A percentile compares a stretch with the other conserved stretches of the same genome.
Evolutionary conservation across 2,888 invertebrate species (phyloP).

Genomic region (Desoria tigrina): DNA sequence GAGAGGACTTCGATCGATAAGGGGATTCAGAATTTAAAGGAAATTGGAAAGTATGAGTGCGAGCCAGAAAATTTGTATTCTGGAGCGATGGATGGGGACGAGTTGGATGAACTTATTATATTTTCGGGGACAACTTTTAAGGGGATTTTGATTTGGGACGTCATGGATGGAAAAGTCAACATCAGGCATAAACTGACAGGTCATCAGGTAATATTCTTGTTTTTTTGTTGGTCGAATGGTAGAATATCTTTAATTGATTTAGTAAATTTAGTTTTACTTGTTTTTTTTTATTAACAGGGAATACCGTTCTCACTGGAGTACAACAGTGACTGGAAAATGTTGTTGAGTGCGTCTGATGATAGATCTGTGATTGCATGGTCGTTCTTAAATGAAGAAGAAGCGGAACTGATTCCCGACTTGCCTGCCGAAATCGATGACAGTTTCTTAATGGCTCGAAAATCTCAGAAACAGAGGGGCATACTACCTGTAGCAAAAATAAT

Average conservation of each 20-base stretch:
- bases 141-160: constrained; percentile 37
- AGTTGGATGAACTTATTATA: constrained; percentile 16
- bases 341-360: constrained; percentile 37
- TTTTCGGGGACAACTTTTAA: constrained; percentile 37
- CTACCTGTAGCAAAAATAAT: constrained; percentile 4
- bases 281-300: too few species aligned
- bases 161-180: constrained; percentile 12
- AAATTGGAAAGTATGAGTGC: constrained; percentile 21
- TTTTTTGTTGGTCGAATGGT: not conserved
- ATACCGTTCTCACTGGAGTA: constrained; percentile 35
- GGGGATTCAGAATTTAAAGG: not conserved
- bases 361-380: constrained; percentile 32
- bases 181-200: constrained; percentile 31
- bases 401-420: not conserved
- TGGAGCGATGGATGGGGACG: constrained; percentile 23
- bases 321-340: constrained; percentile 8
- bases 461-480: not conserved
- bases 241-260: not conserved
- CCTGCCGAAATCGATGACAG: not conserved
- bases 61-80: constrained; percentile 35
- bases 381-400: constrained; percentile 18
- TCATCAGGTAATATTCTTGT: constrained; percentile 33
- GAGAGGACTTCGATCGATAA: constrained; percentile 9
- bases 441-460: not conserved
- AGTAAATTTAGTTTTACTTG: not conserved